These are phyloP conservation scores for Drosophila kohkoa DNA, from an alignment of 1,140 invertebrate genomes.

Conservation along the genomic window DNA sequence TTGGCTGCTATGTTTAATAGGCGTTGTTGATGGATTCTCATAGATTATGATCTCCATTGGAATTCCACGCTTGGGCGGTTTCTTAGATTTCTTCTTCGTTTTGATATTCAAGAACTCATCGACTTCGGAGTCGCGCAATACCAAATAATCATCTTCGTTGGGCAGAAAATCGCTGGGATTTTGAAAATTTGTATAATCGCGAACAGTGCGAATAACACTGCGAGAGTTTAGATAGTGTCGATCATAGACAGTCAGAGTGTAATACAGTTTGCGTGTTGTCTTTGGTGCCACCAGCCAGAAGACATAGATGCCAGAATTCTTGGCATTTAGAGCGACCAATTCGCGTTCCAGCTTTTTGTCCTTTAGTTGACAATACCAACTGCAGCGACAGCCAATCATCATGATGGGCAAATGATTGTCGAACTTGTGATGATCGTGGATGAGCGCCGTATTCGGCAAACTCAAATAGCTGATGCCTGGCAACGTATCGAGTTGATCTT, in stretches of 20 bases:
- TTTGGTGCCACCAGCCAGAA: conserved; percentile 49
- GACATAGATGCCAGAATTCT: conserved; percentile 36
- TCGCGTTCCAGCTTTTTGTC: conserved; percentile 40
- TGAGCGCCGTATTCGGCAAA: conserved; percentile 27
- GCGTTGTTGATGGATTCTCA: conserved; percentile 7
- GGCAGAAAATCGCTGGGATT: conserved; percentile 47
- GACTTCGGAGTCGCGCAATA: conserved; percentile 46
- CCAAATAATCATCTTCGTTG: conserved; percentile 31
- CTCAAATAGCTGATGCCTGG: conserved; percentile 26
- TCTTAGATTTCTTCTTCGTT: not conserved
- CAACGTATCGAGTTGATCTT: not conserved
- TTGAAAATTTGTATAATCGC: conserved; percentile 32
- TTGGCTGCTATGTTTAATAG: conserved; percentile 4
- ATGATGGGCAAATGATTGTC: conserved; percentile 43
- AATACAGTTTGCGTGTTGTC: conserved; percentile 26
- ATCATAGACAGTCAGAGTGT: conserved; percentile 54
- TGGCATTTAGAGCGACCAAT: not conserved
- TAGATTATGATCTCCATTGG: conserved; percentile 46
- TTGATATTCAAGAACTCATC: not conserved
- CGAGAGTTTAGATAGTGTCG: conserved; percentile 35
- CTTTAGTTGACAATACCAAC: conserved; percentile 43
- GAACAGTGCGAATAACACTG: conserved; percentile 39
- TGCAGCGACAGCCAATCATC: conserved; percentile 44
- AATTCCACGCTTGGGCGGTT: not conserved
- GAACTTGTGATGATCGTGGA: not conserved